Base-by-base conservation (phyloP, 1,140 invertebrate genomes). In the Nymphalis io region DNA sequence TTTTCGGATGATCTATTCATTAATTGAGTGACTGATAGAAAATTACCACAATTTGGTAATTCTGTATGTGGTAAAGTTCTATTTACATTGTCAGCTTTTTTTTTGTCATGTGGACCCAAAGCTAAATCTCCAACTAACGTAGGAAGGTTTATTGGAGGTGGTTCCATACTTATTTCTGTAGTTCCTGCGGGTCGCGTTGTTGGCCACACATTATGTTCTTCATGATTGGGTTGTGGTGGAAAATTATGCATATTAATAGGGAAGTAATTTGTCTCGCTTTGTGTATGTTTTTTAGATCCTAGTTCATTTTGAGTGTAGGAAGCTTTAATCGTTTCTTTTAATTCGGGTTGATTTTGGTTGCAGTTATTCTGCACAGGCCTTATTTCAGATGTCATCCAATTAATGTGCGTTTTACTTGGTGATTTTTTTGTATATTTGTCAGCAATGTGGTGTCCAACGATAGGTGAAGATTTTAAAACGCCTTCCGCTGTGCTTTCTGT, bases 331-430 rank as follows among this genome's bases (percentile, higher is more conserved):
- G 69, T 73, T 16, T 89, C 80, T 75, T 91, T 91, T n/a, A 73
- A 65, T 48, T 80, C 80, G 39, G 69, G 13, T 69, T 84, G 80
- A 48, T 68, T 68, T 70, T 79, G 74, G 42, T 76, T 83, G 51
- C 79, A 85, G 74, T 78, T 84, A 73, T 83, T 90, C 75, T 87
- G 86, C 76, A 85, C 78, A 11, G 88, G 79, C 67, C 86, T 83
- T 58, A 84, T 81, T 80, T 91, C 89, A 44, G 89, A 91, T 39
- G 89, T 91, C 89, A 91, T 91, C 89, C 89, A 91, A 70, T 91
- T 91, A 10, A 91, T 91, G 64, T 90, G 89, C 85, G 87, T 90
- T 87, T 91, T 90, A 68, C 72, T 89, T 6, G 87, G 88, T 27
- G 87, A 89, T 61, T 91, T 91, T 68, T 91, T 91, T 10, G 87